phyloP scores from a whole-genome alignment of 2,888 invertebrate species.

The Athalia cordata region DNA sequence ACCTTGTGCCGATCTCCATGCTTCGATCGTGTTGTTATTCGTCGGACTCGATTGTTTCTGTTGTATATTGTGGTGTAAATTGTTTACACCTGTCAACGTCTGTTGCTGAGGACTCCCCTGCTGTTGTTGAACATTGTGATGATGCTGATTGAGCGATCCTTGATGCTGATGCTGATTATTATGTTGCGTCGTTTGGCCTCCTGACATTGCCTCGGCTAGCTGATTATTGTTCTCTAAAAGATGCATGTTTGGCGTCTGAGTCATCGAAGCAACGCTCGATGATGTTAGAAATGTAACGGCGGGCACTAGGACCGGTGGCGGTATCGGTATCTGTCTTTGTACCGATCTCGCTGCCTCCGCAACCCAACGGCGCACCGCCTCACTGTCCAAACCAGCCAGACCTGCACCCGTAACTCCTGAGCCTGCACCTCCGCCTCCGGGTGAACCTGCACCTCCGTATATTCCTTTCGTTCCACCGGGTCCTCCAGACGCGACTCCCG shows the following conservation, averaged over 20 bases:
- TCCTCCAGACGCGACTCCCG: conserved; percentile 67
- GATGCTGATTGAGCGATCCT: conserved; percentile 48
- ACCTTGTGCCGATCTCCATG: conserved; percentile 70
- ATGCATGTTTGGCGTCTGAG: conserved; percentile 72
- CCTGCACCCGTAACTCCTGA: conserved; percentile 66
- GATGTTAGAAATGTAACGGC: conserved; percentile 46
- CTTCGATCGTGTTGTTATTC: conserved; percentile 76
- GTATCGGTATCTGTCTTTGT: conserved; percentile 67
- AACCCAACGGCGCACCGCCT: conserved; percentile 78
- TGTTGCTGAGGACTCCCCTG: conserved; percentile 48
- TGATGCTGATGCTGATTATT: conserved; percentile 56
- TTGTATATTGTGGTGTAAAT: conserved; percentile 50
- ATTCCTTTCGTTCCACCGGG: conserved; percentile 29
- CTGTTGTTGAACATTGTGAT: conserved; percentile 53
- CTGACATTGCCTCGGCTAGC: conserved; percentile 66
- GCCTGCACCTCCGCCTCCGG: conserved; percentile 65
- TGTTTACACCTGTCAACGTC: conserved; percentile 25
- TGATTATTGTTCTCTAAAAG: conserved; percentile 69
- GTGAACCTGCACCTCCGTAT: conserved; percentile 74
- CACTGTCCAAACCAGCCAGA: conserved; percentile 79
- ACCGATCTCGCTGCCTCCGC: conserved; percentile 77
- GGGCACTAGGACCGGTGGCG: conserved; percentile 65
- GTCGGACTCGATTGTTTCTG: conserved; percentile 72
- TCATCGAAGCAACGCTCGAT: conserved; percentile 63
- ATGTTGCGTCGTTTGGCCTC: conserved; percentile 59